These are phyloP conservation scores for Peromyscus aztecus DNA, from an alignment of 2,797 vertebrate genomes.

Conservation along the genomic window DNA sequence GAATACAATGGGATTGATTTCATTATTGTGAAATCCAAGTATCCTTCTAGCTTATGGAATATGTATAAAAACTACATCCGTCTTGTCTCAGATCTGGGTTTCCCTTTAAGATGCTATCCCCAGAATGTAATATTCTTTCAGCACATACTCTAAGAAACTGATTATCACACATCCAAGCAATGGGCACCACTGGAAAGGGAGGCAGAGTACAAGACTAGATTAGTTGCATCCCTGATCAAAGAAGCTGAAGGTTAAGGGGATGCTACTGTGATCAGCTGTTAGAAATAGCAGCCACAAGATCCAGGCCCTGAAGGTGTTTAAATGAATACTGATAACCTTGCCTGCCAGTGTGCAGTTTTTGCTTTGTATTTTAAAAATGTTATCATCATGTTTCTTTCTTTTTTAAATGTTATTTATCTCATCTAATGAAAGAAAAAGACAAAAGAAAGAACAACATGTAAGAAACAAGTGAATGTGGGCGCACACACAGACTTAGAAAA, in stretches of 20 bases:
- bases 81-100: conserved; percentile 12
- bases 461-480: background rate
- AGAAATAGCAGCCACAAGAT: conserved; percentile 10
- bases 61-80: background rate
- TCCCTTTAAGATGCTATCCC: conserved; percentile 41
- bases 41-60: conserved; percentile 21
- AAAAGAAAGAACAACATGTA: conserved; percentile 37
- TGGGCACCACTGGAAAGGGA: conserved; percentile 39
- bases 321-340: conserved; percentile 47
- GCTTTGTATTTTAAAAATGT: conserved; percentile 23
- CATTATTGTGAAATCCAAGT: background rate
- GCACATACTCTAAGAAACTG: conserved; percentile 41
- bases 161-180: conserved; percentile 66
- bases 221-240: conserved; percentile 67
- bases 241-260: conserved; percentile 56
- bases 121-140: conserved; percentile 54
- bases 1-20: background rate
- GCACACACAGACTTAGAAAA: background rate
- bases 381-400: conserved; percentile 50
- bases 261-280: conserved; percentile 63
- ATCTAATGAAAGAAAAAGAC: conserved; percentile 57
- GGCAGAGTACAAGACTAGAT: conserved; percentile 40
- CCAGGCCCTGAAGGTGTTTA: background rate
- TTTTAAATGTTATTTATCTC: conserved; percentile 55
- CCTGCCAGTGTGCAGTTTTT: background rate